Evolutionary conservation across 2,113 vertebrate species (phyloP), one percentile per base, ranked within the genome.

Genomic region (Balaeniceps rex): DNA sequence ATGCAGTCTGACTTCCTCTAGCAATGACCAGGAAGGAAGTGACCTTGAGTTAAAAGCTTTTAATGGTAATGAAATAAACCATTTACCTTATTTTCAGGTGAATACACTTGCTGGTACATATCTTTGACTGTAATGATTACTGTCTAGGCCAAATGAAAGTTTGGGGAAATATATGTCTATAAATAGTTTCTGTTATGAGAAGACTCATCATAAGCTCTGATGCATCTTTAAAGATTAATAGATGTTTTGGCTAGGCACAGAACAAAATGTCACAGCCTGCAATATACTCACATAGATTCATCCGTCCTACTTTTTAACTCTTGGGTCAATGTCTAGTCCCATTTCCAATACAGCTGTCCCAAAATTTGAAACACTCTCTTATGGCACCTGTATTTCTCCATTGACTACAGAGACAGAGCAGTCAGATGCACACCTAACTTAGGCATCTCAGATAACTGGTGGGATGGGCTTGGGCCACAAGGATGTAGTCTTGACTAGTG

Each of bases 241-340:
- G 16, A 7, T 16, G 13, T 57, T 75, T 87, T 65, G 28, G 1
- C 5, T 23, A 69, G 7, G 5, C 11, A 19, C 9, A 61, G 31
- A 65, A 12, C 5, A 90, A 25, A 54, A 15, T 0, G 0, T 1
- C 19, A 33, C 11, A 29, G 4, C 3, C 23, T 81, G 72, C 23
- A 52, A 29, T 12, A 33, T 4, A 29, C 7, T 61, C 1, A 0
- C 5, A 47, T 2, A 42, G 38, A 84, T 79, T 78, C 24, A 51
- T 24, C 4, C 57, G 14, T 4, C 12, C 4, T 66, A 2, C 0
- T 1, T 69, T 60, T 91, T 34, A 87, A 34, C 15, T 42, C 7
- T 24, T 47, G 22, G 5, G 14, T 31, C 60, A 83, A 40, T 6
- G 12, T 21, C 40, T 83, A 34, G 10, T 36, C 6, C 3, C 6